A percentile compares a stretch with the other conserved stretches of the same genome.
Conservation (phyloP, 2,888 invertebrate species). For the Steromphala cineraria region DNA sequence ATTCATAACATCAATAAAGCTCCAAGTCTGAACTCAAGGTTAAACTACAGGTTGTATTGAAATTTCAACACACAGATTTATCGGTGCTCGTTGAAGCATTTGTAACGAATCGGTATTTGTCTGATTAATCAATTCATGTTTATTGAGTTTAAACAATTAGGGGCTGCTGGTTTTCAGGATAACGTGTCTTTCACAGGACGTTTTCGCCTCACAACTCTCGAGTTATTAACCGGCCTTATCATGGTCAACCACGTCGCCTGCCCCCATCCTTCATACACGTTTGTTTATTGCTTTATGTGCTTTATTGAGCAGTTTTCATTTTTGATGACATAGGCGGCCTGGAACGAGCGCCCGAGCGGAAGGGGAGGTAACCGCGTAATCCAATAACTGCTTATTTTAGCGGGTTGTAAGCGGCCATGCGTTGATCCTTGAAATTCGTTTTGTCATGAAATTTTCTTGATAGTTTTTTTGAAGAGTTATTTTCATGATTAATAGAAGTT, state of each 20-base stretch:
- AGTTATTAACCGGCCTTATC: neutral
- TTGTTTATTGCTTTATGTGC: neutral
- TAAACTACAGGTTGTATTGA: too few species aligned
- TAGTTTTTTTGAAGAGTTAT: neutral
- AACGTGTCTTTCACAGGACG: neutral
- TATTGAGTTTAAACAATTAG: neutral
- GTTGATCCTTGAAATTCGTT: neutral
- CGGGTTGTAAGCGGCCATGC: neutral
- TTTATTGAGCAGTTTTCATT: conserved; percentile 16
- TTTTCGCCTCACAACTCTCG: conserved; percentile 5
- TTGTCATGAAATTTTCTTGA: neutral
- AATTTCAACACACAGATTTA: too few species aligned
- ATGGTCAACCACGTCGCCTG: neutral
- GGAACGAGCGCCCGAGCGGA: neutral
- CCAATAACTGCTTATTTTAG: conserved; percentile 10
- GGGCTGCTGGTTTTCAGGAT: neutral
- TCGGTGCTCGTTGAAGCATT: too few species aligned
- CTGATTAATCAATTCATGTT: conserved; percentile 1
- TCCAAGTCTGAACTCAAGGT: too few species aligned
- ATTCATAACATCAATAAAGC: too few species aligned
- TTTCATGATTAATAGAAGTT: too few species aligned
- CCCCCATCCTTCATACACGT: neutral
- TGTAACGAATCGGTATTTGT: neutral
- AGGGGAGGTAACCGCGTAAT: neutral
- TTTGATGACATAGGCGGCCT: conserved; percentile 4